Base-by-base conservation (phyloP, 2,888 invertebrate species). In the Hirtodrosophila trivittata region DNA sequence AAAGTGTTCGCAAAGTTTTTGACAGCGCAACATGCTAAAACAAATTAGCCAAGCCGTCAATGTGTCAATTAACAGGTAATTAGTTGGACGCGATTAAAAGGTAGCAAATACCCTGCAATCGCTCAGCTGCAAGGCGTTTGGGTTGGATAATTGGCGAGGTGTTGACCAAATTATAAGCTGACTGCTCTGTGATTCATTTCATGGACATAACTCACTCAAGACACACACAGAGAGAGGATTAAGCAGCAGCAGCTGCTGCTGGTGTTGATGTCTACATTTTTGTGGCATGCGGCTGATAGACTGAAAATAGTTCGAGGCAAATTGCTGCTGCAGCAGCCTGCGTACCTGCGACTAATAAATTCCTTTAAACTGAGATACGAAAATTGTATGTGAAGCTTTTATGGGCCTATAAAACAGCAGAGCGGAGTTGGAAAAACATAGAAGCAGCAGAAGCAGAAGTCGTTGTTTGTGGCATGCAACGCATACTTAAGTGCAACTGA, bases 351-450 rank as follows among this genome's bases (percentile, higher is more conserved):
- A 50, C 74, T 68, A 76, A 83, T 83, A 78, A 77, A 77, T 78
- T 68, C 66, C 66, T 72, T 70, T 32, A 51, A 76, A 75, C 67
- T 77, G 72, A 76, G 77, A 75, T 76, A 70, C 66, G 75, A 75
- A 75, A 77, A 83, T 71, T 78, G 77, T 67, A 75, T 80, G 69
- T 83, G 87, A 87, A 67, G 84, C 75, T 85, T 88, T 85, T 85
- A 87, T 84, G 82, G 74, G 72, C 66, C 67, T 59, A 85, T 75
- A 77, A 70, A 78, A 75, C 63, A 74, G 66, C 52, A 66, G 49
- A 32, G 46, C 55, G 38, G 13, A 30, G 12, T 56, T n/a, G 35
- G 8, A 32, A 21, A 14, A 41, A 13, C 7, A 35, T 5, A 16
- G n/a, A 14, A 25, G 39, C 1, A 46, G 33, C 5, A 16, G n/a